Conservation (phyloP, 2,888 invertebrate species). For the Smittia sp. region DNA sequence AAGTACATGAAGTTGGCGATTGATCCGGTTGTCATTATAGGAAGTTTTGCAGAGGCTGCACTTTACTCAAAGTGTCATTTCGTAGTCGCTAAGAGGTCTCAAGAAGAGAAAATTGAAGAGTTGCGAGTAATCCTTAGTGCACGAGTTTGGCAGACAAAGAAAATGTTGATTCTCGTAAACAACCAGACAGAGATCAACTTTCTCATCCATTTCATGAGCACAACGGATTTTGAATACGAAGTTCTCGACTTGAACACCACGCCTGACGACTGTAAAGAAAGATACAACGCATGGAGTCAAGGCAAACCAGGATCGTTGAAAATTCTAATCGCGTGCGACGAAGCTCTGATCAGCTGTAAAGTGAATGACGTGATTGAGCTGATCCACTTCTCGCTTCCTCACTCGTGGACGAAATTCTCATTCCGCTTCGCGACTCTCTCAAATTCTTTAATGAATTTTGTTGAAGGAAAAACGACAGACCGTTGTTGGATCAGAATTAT, state of each 20-base stretch:
- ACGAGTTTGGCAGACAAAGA: background rate
- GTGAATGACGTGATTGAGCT: slow-evolving; percentile 65
- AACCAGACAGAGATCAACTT: slow-evolving; percentile 47
- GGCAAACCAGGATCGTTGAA: slow-evolving; percentile 45
- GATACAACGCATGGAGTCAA: background rate
- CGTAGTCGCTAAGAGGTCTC: background rate
- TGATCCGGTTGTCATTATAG: slow-evolving; percentile 65
- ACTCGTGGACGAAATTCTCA: slow-evolving; percentile 65
- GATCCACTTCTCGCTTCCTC: slow-evolving; percentile 70
- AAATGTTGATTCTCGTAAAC: slow-evolving; percentile 41
- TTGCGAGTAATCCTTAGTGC: background rate
- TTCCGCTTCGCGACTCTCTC: slow-evolving; percentile 66
- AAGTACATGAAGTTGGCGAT: slow-evolving; percentile 58
- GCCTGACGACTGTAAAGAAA: background rate
- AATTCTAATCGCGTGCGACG: slow-evolving; percentile 68
- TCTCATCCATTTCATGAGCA: slow-evolving; percentile 47
- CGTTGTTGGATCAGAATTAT: slow-evolving; percentile 50
- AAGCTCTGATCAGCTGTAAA: slow-evolving; percentile 60
- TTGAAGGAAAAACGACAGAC: slow-evolving; percentile 45
- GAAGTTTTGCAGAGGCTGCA: slow-evolving; percentile 71
- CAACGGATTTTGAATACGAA: background rate
- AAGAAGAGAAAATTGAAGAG: background rate
- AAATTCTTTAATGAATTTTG: slow-evolving; percentile 49
- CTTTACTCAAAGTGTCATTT: slow-evolving; percentile 60
- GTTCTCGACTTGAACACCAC: background rate